phyloP scores from a whole-genome alignment of 2,888 invertebrate genomes.

The Vannuccia rotundouncinata region DNA sequence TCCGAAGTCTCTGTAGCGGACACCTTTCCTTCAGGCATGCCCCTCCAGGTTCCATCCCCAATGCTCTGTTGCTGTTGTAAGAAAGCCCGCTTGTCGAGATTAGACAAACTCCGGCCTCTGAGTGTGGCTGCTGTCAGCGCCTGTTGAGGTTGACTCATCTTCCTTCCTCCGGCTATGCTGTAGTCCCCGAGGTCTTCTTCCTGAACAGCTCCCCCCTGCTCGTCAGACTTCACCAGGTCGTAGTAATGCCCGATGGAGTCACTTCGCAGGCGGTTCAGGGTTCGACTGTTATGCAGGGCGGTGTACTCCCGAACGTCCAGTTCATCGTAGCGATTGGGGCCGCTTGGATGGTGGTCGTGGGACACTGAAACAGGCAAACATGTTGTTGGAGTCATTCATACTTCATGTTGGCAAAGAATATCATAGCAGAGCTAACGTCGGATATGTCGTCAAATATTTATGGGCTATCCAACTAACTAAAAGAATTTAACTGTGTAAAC shows the following conservation, averaged over 20 bases:
- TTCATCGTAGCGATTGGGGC: background rate
- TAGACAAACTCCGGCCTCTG: background rate
- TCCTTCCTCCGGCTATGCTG: background rate
- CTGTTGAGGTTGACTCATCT: background rate
- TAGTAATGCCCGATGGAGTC: conserved; percentile 5
- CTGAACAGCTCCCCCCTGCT: background rate
- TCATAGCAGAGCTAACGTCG: too few relatives aligned
- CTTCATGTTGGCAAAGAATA: too few relatives aligned
- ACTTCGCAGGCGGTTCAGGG: background rate
- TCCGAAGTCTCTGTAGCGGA: background rate
- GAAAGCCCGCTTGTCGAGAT: conserved; percentile 5
- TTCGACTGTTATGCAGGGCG: conserved; percentile 4
- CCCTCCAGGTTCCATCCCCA: background rate
- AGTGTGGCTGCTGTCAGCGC: background rate
- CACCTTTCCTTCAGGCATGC: background rate
- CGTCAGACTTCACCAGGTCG: background rate
- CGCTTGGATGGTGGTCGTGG: background rate
- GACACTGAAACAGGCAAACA: too few relatives aligned
- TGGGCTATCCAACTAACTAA: too few relatives aligned
- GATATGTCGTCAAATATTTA: too few relatives aligned
- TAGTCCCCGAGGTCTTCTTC: background rate
- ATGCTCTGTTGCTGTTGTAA: background rate
- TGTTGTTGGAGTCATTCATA: too few relatives aligned
- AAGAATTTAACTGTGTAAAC: too few relatives aligned
- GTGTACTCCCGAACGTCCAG: conserved; percentile 6